Evolutionary conservation across 2,113 vertebrate species (phyloP), one percentile per base, ranked within the genome.

Genomic region (Micromys minutus): DNA sequence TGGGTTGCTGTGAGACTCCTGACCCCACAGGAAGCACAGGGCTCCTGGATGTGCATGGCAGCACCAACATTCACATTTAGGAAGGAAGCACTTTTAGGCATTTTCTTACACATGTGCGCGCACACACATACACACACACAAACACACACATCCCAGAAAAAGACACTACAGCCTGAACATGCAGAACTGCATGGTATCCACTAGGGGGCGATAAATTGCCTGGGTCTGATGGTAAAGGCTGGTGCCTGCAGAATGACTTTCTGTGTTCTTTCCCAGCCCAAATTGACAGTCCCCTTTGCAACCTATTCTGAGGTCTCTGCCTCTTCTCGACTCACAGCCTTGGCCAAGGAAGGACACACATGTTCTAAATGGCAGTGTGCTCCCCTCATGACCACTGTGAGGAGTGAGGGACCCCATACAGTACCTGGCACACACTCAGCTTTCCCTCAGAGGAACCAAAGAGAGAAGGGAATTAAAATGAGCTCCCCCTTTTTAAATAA

Each of bases 151-250:
- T 10, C 9, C 1, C 19, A 61, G 39, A 63, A 87, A 84, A 84
- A 75, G 45, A 89, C 6, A 16, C 3, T 3, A 0, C 13, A 74
- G 24, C 12, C 47, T 50, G n/a, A 71, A 87, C 76, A 50, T 94
- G 91, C 91, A 71, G 19, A 63, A 34, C 24, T 21, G 39, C 0
- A 36, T 42, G 5, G 9, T 2, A 19, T 39, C 57, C 94, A 94
- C 84, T 84, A 94, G 93, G 81, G 88, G 96, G 90, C 29, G 7
- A 95, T n/a, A 8, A 34, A 61, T 4, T n/a, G 39, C 15, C 26
- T 55, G 36, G 17, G 45, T 31, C 17, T 7, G 34, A 21, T 0
- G 39, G 2, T 7, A 61, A 57, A 71, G 75, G 17, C n/a, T 17
- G 36, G 12, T 0, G 6, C 15, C 4, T 26, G 63, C 36, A 50